phyloP scores from a whole-genome alignment of 2,797 vertebrate genomes.

The Octomys mimax region DNA sequence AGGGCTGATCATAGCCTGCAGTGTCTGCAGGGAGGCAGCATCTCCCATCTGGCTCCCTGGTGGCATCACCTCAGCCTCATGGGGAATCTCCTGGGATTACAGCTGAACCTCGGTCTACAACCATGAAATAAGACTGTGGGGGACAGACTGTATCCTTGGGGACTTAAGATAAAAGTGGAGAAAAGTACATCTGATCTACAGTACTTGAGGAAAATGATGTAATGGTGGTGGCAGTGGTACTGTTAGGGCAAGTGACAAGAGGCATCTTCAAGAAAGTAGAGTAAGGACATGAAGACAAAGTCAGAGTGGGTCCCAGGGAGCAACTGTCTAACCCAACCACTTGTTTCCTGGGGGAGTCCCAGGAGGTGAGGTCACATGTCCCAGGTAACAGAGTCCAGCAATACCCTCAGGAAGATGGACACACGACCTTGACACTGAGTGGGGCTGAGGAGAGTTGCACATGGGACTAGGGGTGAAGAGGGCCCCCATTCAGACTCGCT shows the following conservation, averaged over 20 bases:
- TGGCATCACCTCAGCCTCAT: background rate
- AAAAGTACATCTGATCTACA: conserved; percentile 2
- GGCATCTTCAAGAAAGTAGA: background rate
- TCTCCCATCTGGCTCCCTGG: background rate
- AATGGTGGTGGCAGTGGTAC: background rate
- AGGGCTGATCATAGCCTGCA: background rate
- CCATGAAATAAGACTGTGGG: background rate
- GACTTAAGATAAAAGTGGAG: conserved; percentile 30
- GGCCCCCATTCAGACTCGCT: background rate
- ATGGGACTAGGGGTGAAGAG: background rate
- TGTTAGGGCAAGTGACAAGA: conserved; percentile 16
- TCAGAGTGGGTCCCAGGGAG: background rate
- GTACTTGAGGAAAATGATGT: conserved; percentile 55
- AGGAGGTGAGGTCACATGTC: background rate
- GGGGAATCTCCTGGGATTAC: background rate
- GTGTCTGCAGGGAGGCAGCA: background rate
- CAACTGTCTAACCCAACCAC: background rate
- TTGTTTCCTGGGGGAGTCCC: conserved; percentile 5
- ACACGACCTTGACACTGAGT: background rate
- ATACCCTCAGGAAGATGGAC: background rate
- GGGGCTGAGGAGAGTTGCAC: background rate
- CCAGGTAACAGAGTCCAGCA: background rate
- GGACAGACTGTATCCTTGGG: background rate
- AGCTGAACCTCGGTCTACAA: background rate
- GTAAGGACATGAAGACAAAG: background rate